These are phyloP conservation scores for Dasysyrphus albostriatus DNA, from an alignment of 2,888 invertebrate genomes.

Conservation along the genomic window DNA sequence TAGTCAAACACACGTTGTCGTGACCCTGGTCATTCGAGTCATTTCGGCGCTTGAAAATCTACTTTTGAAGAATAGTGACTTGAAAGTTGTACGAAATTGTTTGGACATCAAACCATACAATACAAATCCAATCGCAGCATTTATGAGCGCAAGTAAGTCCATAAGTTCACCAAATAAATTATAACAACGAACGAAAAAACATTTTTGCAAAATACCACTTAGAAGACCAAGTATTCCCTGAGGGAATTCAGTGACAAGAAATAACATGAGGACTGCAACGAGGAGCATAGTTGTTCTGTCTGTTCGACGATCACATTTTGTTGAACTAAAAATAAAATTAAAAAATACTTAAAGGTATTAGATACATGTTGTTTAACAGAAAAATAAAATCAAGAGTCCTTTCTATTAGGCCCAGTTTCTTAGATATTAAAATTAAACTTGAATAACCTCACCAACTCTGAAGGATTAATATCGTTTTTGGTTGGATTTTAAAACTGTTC, in stretches of 20 bases:
- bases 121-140: slow-evolving; percentile 96
- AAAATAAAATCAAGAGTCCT: no score
- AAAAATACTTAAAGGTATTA: no score
- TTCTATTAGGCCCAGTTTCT: no score
- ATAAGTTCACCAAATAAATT: slow-evolving; percentile 92
- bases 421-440: no score
- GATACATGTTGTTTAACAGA: no score
- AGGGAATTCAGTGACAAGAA: slow-evolving; percentile 95
- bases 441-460: no score
- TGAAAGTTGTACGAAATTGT: slow-evolving; percentile 93
- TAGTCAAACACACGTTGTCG: slow-evolving; percentile 83
- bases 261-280: slow-evolving; percentile 92
- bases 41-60: slow-evolving; percentile 84
- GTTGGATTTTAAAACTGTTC: no score
- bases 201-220: slow-evolving; percentile 88
- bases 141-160: slow-evolving; percentile 95
- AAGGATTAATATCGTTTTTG: no score
- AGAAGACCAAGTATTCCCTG: slow-evolving; percentile 90
- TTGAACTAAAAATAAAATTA: slow-evolving; percentile 77
- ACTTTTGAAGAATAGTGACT: slow-evolving; percentile 88
- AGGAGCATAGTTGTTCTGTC: slow-evolving; percentile 96
- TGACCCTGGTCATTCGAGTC: slow-evolving; percentile 82
- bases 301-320: slow-evolving; percentile 89
- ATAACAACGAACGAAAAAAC: slow-evolving; percentile 92
- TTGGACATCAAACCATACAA: slow-evolving; percentile 97